Conservation (phyloP, 2,888 invertebrate genomes). For the Hyalella azteca region DNA sequence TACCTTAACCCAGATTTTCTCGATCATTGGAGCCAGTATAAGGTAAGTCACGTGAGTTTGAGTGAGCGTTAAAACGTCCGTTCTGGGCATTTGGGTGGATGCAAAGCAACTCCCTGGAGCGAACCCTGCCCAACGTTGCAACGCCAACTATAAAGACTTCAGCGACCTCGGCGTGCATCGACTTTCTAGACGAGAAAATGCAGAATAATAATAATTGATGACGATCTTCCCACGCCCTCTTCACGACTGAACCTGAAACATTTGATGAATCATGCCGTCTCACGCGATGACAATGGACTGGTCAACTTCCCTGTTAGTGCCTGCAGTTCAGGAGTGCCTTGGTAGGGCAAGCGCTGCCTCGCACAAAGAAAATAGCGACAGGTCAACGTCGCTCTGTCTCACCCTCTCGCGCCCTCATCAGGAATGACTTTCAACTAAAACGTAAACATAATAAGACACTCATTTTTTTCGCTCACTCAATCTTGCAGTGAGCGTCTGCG, state of each 20-base stretch:
- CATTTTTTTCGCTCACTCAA: background rate
- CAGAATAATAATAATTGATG: background rate
- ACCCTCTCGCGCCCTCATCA: slow-evolving; percentile 2
- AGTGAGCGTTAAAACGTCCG: background rate
- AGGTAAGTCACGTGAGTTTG: background rate
- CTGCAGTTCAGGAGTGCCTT: background rate
- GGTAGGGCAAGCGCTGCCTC: slow-evolving; percentile 1
- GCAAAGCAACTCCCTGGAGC: background rate
- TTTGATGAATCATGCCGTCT: slow-evolving; percentile 13
- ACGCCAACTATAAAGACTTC: slow-evolving; percentile 1
- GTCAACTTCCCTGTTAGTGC: background rate
- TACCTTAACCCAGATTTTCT: slow-evolving; percentile 1
- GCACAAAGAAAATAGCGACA: slow-evolving; percentile 11
- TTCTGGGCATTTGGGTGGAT: background rate
- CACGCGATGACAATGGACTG: background rate
- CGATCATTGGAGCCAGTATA: background rate
- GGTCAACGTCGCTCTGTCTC: slow-evolving; percentile 16
- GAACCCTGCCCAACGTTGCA: background rate
- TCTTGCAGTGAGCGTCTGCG: background rate
- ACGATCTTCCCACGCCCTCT: slow-evolving; percentile 18
- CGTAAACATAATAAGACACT: slow-evolving; percentile 17
- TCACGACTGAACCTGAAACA: background rate
- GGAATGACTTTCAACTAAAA: slow-evolving; percentile 20
- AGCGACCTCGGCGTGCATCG: background rate
- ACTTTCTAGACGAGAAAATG: background rate